Base-by-base conservation (phyloP, 2,113 vertebrate genomes). In the Leptocoma aspasia region DNA sequence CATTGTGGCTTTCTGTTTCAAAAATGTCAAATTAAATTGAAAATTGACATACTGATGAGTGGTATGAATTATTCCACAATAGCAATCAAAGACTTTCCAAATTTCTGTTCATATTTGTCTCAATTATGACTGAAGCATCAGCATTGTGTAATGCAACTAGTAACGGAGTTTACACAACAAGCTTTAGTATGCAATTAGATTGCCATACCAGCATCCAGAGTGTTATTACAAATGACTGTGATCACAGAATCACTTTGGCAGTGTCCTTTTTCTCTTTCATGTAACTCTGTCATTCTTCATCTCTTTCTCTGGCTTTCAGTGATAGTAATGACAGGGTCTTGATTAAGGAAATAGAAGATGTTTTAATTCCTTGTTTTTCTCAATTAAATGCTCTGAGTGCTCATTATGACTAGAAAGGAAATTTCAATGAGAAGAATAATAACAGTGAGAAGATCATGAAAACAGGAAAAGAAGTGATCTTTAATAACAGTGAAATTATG, bases 351-450 rank as follows among this genome's bases (percentile, higher is more conserved):
- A 59, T 60, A 77, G 86, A 96, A 89, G 84, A 70, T 73, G 8
- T 96, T 97, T 97, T 96, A 96, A 97, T 90, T 95, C 52, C 54
- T 96, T 57, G 5, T 97, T 97, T 97, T 97, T 92, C 89, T 96
- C 91, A 96, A 81, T 94, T 57, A 95, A 94, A 82, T 71, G 30
- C 52, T 71, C 47, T 9, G 15, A 79, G 71, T 86, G 57, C 68
- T 97, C 84, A 81, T 95, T 96, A 42, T 59, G 37, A 69, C 35
- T 49, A 19, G 68, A 69, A 85, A 70, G 59, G 37, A 78, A 53
- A 44, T 69, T 86, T 93, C 84, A 90, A 31, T 89, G 26, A 88
- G 89, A 95, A 56, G 22, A 82, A 39, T 16, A 64, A 61, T 64
- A 64, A 78, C 37, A 82, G 59, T 7, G 33, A 82, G 70, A 92